Conservation (phyloP, 2,888 invertebrate genomes). For the Drosophila phalerata region DNA sequence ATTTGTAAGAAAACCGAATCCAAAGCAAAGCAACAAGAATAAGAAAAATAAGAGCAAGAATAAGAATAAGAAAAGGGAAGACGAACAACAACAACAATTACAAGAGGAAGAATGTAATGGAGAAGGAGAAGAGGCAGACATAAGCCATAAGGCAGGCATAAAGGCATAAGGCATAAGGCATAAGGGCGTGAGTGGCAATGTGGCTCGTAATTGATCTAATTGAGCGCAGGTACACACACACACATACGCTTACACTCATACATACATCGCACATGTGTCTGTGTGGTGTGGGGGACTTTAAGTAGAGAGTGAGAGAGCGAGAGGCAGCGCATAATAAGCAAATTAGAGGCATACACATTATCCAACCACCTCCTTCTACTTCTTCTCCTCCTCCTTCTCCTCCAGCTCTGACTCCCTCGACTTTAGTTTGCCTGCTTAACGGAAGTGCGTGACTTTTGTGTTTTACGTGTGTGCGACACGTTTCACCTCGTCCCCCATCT, state of each 20-base stretch:
- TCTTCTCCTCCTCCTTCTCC: background rate
- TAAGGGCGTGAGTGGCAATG: conserved; percentile 73
- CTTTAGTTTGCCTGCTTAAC: conserved; percentile 36
- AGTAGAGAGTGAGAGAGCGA: conserved; percentile 28
- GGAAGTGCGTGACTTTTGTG: conserved; percentile 75
- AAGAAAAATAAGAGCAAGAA: background rate
- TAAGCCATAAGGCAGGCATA: conserved; percentile 21
- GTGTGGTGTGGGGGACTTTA: conserved; percentile 26
- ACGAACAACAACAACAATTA: conserved; percentile 20
- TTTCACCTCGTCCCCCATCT: conserved; percentile 21
- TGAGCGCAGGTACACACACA: conserved; percentile 68
- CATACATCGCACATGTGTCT: background rate
- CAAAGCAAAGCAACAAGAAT: conserved; percentile 32
- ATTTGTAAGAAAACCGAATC: conserved; percentile 39
- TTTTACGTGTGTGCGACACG: conserved; percentile 68
- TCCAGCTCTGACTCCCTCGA: background rate
- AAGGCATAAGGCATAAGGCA: conserved; percentile 49
- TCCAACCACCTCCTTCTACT: conserved; percentile 7
- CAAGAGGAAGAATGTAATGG: conserved; percentile 40
- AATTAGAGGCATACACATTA: conserved; percentile 48
- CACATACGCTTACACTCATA: conserved; percentile 6
- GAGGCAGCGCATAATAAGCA: conserved; percentile 55
- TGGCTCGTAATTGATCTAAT: conserved; percentile 76
- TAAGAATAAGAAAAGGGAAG: background rate
- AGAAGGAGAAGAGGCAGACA: conserved; percentile 31